A percentile compares a stretch with the other conserved stretches of the same genome.
These are phyloP conservation scores for Apus apus DNA, from an alignment of 2,113 vertebrate species.

Conservation along the genomic window DNA sequence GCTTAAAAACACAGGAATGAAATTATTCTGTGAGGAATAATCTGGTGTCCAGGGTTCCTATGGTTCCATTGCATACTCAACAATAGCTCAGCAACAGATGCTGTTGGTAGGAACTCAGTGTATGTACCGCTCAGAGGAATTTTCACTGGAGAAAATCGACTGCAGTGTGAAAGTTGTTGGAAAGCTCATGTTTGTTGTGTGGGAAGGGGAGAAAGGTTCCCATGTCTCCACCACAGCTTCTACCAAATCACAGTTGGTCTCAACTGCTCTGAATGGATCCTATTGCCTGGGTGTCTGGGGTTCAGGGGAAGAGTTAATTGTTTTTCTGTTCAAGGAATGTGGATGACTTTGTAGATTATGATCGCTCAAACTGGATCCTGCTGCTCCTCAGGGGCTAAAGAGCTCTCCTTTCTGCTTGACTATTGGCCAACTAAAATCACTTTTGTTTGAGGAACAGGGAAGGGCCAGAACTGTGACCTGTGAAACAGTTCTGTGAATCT, in stretches of 20 bases:
- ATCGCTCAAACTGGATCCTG: background rate
- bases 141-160: background rate
- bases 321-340: background rate
- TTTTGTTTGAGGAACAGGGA: background rate
- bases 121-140: background rate
- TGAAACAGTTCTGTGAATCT: background rate
- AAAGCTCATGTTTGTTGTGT: background rate
- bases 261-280: background rate
- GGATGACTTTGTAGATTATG: background rate
- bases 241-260: background rate
- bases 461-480: background rate
- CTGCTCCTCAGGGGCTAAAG: background rate
- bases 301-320: background rate
- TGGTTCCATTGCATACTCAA: background rate
- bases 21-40: background rate
- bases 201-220: background rate
- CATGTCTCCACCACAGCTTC: background rate
- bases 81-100: constrained; percentile 15
- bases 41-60: background rate
- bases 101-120: background rate
- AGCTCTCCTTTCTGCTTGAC: background rate
- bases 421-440: background rate
- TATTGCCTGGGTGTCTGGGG: background rate
- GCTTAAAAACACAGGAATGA: background rate
- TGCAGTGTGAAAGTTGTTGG: background rate